phyloP scores from a whole-genome alignment of 2,113 vertebrate species.

The Gavialis gangeticus region DNA sequence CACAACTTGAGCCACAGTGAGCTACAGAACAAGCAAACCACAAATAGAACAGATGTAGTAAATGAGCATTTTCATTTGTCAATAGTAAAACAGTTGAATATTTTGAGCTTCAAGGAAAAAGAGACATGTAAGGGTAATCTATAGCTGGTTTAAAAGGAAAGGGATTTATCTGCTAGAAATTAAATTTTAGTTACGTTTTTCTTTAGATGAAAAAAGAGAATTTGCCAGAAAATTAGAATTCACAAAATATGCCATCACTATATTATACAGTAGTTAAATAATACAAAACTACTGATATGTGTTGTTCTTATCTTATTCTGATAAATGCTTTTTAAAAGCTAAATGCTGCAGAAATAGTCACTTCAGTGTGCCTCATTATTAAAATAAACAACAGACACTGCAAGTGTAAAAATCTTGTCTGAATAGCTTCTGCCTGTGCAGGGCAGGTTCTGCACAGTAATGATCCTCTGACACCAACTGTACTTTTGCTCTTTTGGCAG shows the following conservation, averaged over 20 bases:
- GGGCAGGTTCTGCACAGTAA: background rate
- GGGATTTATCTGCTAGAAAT: constrained; percentile 46
- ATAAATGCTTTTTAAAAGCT: background rate
- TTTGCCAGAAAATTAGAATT: constrained; percentile 21
- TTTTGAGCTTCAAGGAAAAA: background rate
- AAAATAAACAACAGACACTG: background rate
- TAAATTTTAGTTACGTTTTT: background rate
- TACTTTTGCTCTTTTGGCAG: background rate
- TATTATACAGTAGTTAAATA: background rate
- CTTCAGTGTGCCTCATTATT: background rate
- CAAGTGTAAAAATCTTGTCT: background rate
- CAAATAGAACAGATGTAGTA: background rate
- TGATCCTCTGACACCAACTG: background rate
- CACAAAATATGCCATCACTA: background rate
- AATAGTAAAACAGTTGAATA: background rate
- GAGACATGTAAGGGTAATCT: background rate
- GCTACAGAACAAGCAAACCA: background rate
- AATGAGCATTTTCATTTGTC: background rate
- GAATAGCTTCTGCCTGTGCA: background rate
- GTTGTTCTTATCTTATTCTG: background rate
- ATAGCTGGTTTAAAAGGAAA: background rate
- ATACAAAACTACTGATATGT: background rate
- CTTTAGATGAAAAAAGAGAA: background rate
- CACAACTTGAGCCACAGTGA: background rate
- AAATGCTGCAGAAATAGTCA: background rate